Evolutionary conservation across 1,140 invertebrate species (phyloP).

Genomic region (Zelostemma sp.): DNA sequence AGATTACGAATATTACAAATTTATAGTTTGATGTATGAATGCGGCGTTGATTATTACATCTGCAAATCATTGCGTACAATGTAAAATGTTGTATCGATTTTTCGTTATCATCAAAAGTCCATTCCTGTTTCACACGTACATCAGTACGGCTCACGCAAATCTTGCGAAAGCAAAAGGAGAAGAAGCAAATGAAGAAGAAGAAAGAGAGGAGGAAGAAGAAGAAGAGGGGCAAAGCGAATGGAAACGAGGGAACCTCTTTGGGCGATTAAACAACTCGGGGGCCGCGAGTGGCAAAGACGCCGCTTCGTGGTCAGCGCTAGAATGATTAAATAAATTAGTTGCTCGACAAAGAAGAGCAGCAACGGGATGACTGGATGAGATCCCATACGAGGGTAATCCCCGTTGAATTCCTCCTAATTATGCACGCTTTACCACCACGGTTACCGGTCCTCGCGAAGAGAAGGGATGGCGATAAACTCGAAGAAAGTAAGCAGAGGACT

Average conservation of each 20-base stretch:
- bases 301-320: constrained; percentile 54
- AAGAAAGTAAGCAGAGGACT: constrained; percentile 27
- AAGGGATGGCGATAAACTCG: constrained; percentile 27
- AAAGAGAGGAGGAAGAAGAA: constrained; percentile 4
- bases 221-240: constrained; percentile 13
- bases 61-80: too few species aligned
- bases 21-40: too few species aligned
- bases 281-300: constrained; percentile 56
- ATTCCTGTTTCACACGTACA: constrained; percentile 10
- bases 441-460: constrained; percentile 47
- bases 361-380: constrained; percentile 64
- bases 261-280: constrained; percentile 58
- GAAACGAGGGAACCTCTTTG: constrained; percentile 50
- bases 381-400: constrained; percentile 65
- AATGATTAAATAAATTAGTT: constrained; percentile 69
- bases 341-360: constrained; percentile 64
- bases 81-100: not conserved
- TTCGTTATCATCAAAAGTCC: constrained; percentile 28
- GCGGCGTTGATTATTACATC: too few species aligned
- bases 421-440: constrained; percentile 66
- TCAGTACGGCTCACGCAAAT: not conserved
- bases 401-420: constrained; percentile 69
- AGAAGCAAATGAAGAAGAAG: constrained; percentile 1
- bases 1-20: too few species aligned
- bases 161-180: not conserved